Percentiles rank a stretch among this genome's conserved stretches.
phyloP scores from a whole-genome alignment of 2,888 invertebrate species.

The Lasioglossum oenotherae region DNA sequence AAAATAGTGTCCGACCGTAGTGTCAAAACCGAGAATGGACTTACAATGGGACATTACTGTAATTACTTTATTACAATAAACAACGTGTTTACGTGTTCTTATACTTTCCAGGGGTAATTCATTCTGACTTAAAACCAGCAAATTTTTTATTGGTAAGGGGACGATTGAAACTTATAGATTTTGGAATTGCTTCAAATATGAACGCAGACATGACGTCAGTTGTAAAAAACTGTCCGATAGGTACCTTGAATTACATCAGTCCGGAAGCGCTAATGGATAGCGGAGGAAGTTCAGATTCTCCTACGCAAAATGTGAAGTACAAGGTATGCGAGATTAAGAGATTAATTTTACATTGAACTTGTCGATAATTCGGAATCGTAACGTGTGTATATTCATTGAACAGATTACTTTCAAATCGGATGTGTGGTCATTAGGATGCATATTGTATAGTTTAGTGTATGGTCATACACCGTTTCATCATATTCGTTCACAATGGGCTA shows the following conservation, averaged over 20 bases:
- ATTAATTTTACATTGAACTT: too few species aligned
- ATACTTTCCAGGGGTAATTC: constrained; percentile 91
- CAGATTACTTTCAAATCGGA: constrained; percentile 96
- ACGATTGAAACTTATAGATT: constrained; percentile 97
- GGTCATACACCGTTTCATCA: constrained; percentile 96
- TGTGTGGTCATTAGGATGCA: constrained; percentile 99
- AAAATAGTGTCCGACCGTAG: too few species aligned
- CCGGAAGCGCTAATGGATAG: constrained; percentile 94
- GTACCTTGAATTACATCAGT: constrained; percentile 98
- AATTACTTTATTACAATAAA: neutral
- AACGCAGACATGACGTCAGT: constrained; percentile 95
- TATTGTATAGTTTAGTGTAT: constrained; percentile 96
- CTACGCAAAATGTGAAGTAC: constrained; percentile 78
- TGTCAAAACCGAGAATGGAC: too few species aligned
- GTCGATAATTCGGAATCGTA: constrained; percentile 9
- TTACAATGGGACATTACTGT: too few species aligned
- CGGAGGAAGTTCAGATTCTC: constrained; percentile 83
- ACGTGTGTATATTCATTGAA: constrained; percentile 59
- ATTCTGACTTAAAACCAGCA: constrained; percentile 98
- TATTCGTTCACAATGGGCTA: constrained; percentile 89
- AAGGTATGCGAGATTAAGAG: constrained; percentile 65
- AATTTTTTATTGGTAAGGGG: constrained; percentile 96
- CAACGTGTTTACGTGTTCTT: neutral
- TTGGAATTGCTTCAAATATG: constrained; percentile 96
- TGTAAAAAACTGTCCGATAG: constrained; percentile 92